phyloP scores from a whole-genome alignment of 2,113 vertebrate genomes.

The Ceratotherium simum region DNA sequence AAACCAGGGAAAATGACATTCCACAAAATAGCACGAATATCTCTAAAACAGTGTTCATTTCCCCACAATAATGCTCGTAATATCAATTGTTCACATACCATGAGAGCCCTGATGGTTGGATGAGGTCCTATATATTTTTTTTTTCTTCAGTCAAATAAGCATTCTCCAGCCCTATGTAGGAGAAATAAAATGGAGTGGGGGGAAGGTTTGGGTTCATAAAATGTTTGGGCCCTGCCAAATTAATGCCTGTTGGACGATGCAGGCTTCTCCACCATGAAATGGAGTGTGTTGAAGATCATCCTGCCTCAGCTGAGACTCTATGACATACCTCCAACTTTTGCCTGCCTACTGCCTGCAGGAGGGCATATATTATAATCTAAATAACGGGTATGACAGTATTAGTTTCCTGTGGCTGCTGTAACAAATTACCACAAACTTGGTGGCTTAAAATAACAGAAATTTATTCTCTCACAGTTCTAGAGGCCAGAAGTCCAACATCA shows the following conservation, averaged over 20 bases:
- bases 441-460: not conserved
- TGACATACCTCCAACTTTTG: not conserved
- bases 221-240: not conserved
- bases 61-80: not conserved
- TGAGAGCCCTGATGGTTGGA: fast-evolving
- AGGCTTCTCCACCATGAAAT: not conserved
- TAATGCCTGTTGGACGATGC: not conserved
- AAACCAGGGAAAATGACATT: not conserved
- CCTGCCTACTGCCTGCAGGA: not conserved
- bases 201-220: not conserved
- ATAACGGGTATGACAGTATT: not conserved
- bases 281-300: fast-evolving
- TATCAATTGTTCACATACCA: fast-evolving
- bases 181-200: not conserved
- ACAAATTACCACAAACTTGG: not conserved
- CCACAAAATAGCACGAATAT: not conserved
- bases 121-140: not conserved
- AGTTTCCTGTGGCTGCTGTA: not conserved
- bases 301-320: not conserved
- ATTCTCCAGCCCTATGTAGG: not conserved
- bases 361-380: no score
- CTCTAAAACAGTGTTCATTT: not conserved
- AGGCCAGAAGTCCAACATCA: not conserved
- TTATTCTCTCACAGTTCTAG: not conserved
- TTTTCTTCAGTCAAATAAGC: not conserved